Percentiles rank a stretch among this genome's conserved stretches.
Evolutionary conservation across 2,888 invertebrate species (phyloP).

Genomic region (Dasypolia templi): DNA sequence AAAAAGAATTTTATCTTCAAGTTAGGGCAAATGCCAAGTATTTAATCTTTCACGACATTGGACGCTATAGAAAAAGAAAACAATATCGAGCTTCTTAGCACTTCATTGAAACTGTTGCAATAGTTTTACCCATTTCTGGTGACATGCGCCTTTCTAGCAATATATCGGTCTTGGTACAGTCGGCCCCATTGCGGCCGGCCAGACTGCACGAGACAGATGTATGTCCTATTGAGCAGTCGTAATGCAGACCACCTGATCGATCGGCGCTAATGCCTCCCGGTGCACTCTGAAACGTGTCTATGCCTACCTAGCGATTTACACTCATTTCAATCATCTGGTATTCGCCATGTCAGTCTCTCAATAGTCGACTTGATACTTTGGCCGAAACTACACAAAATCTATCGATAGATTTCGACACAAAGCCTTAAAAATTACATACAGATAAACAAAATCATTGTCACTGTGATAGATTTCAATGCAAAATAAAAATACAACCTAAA

Average conservation of each 20-base stretch:
- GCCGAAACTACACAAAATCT: background rate
- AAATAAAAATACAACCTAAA: constrained; percentile 38
- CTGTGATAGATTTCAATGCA: constrained; percentile 11
- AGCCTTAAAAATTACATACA: background rate
- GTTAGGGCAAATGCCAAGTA: constrained; percentile 18
- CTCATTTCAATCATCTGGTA: constrained; percentile 8
- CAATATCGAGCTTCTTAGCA: background rate
- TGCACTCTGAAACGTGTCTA: constrained; percentile 62
- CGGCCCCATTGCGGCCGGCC: constrained; percentile 70
- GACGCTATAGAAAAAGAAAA: constrained; percentile 3
- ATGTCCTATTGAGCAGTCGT: constrained; percentile 82
- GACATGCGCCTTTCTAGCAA: constrained; percentile 55
- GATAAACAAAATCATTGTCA: constrained; percentile 16
- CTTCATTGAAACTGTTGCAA: constrained; percentile 16
- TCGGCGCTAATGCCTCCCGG: constrained; percentile 71
- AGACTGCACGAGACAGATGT: constrained; percentile 76
- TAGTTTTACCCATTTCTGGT: constrained; percentile 41
- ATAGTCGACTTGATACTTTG: background rate
- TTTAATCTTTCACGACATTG: background rate
- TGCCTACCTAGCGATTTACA: constrained; percentile 18
- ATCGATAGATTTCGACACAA: background rate
- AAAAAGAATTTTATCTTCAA: constrained; percentile 21
- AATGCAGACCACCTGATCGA: constrained; percentile 78
- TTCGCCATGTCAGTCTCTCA: background rate
- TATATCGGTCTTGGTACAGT: constrained; percentile 68